These are phyloP conservation scores for Myotis davidii DNA, from an alignment of 2,113 vertebrate genomes.

Conservation along the genomic window DNA sequence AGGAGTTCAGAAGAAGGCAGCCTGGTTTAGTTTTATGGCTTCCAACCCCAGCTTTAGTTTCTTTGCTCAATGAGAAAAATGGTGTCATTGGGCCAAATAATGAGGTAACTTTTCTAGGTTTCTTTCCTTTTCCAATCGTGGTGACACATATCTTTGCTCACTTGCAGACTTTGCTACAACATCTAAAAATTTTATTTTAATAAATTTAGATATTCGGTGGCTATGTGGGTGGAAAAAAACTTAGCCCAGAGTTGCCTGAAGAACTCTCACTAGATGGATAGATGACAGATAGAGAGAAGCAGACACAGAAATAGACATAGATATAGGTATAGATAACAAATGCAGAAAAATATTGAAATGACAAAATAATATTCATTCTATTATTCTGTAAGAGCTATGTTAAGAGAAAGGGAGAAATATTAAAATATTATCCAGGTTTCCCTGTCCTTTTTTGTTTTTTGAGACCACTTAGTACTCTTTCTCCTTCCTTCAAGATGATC, in stretches of 20 bases:
- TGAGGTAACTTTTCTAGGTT: background rate
- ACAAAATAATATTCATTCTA: background rate
- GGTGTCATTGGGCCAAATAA: background rate
- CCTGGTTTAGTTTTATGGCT: background rate
- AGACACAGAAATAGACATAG: background rate
- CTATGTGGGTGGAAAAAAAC: background rate
- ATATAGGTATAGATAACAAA: background rate
- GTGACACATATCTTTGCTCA: background rate
- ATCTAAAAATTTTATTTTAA: background rate
- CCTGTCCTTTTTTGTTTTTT: background rate
- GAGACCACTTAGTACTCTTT: background rate
- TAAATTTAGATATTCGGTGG: background rate
- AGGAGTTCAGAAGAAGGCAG: background rate
- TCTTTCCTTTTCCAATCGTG: background rate
- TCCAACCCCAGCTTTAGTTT: background rate
- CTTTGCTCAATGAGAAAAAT: background rate
- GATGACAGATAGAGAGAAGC: background rate
- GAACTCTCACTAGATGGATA: background rate
- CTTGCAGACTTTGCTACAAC: background rate
- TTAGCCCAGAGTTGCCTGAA: background rate
- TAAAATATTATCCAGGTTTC: background rate
- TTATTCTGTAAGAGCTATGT: background rate
- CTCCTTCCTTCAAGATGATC: background rate
- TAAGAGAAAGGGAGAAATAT: background rate
- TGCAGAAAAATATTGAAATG: background rate